These are phyloP conservation scores for Pelobates fuscus DNA, from an alignment of 2,113 vertebrate species.

Conservation along the genomic window DNA sequence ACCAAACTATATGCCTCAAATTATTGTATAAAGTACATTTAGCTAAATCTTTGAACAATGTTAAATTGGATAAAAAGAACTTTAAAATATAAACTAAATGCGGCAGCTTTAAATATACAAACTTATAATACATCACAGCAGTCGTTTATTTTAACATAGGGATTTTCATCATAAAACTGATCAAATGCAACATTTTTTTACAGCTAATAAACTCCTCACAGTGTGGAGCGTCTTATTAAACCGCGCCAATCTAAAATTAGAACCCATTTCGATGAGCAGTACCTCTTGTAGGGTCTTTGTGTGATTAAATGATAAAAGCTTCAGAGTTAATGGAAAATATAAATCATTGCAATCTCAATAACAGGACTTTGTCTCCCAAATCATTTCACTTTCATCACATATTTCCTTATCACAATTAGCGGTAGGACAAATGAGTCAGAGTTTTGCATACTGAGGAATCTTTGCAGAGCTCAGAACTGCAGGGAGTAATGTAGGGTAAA, in stretches of 20 bases:
- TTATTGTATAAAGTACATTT: neutral
- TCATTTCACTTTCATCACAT: slow-evolving; percentile 46
- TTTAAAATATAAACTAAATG: neutral
- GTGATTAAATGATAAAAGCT: slow-evolving; percentile 50
- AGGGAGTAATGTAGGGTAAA: neutral
- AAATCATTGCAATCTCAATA: slow-evolving; percentile 40
- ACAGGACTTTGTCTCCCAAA: slow-evolving; percentile 40
- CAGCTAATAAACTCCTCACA: slow-evolving; percentile 43
- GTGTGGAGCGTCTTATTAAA: slow-evolving; percentile 46
- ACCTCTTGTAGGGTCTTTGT: slow-evolving; percentile 42
- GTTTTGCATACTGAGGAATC: neutral
- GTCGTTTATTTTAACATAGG: slow-evolving; percentile 49
- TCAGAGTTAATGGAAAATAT: slow-evolving; percentile 50
- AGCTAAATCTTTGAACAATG: slow-evolving; percentile 24
- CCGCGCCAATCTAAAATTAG: slow-evolving; percentile 43
- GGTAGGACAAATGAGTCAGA: slow-evolving; percentile 11
- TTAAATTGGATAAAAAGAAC: slow-evolving; percentile 1
- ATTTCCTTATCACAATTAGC: slow-evolving; percentile 40
- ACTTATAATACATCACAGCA: slow-evolving; percentile 35
- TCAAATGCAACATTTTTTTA: slow-evolving; percentile 33
- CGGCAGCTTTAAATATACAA: slow-evolving; percentile 21
- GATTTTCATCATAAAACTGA: slow-evolving; percentile 47
- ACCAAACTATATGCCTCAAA: neutral
- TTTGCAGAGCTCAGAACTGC: neutral
- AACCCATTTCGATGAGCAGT: slow-evolving; percentile 39